phyloP scores from a whole-genome alignment of 2,797 vertebrate species.

The Lacerta agilis region DNA sequence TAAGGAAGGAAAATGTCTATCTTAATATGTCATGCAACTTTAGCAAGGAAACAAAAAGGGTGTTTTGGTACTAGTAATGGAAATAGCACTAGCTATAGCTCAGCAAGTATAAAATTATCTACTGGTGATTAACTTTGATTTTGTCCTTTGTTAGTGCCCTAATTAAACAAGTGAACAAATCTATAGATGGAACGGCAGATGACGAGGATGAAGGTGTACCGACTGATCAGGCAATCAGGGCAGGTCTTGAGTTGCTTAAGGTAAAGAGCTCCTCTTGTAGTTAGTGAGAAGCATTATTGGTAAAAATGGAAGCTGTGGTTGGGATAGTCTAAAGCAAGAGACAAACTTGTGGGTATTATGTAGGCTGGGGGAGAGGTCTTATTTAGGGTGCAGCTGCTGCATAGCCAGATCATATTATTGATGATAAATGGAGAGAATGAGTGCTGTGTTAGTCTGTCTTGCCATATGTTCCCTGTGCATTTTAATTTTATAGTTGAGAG shows the following conservation, averaged over 20 bases:
- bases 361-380: neutral
- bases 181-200: constrained; percentile 96
- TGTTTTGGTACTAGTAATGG: neutral
- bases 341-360: neutral
- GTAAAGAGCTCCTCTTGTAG: constrained; percentile 71
- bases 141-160: constrained; percentile 84
- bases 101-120: neutral
- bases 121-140: constrained; percentile 4
- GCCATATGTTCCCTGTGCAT: neutral
- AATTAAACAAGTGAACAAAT: constrained; percentile 97
- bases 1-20: neutral
- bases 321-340: neutral
- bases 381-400: neutral
- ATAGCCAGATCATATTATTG: neutral
- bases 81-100: neutral
- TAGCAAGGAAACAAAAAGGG: neutral
- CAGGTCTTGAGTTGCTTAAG: constrained; percentile 96
- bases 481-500: neutral
- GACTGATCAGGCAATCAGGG: constrained; percentile 95
- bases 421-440: neutral
- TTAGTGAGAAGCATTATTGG: neutral
- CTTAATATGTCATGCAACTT: neutral
- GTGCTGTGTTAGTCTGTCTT: neutral
- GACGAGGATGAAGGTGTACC: constrained; percentile 97
- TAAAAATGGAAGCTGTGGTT: too few species aligned